Evolutionary conservation across 2,888 invertebrate species (phyloP), one percentile per base, ranked within the genome.

Genomic region (Cacoxenus indagator): DNA sequence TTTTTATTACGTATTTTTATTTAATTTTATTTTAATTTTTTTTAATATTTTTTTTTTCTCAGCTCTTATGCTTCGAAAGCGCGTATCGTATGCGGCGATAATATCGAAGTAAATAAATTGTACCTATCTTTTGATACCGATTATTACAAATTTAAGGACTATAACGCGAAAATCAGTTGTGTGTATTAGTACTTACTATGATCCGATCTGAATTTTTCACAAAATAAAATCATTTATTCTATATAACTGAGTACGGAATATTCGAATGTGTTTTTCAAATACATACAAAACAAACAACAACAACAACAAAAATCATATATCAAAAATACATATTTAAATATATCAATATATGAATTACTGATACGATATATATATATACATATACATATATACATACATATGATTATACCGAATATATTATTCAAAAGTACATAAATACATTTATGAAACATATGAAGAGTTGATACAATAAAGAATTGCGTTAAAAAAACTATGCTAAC

Each of bases 71-170:
- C 37, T 37, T 37, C 37, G 37, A 37, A 37, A 37, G 2, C 14
- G 37, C 8, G 14, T 37, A 14, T 11, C 1, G 37, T 37, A 5
- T 11, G 37, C 8, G 37, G 14, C 8, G 14, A 37, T 37, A 37
- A 37, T 14, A 48, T 43, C 61, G 61, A 62, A 62, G 61, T 43
- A 74, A 82, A 77, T 84, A 78, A 80, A 82, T 78, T 84, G 82
- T 82, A 82, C 82, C 82, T 82, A 82, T 82, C 82, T 82, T 82
- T 82, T 82, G 82, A 82, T 82, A 84, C 82, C 78, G 82, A 80
- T 82, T 81, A 82, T 82, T 84, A 84, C 83, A 84, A 82, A 82
- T 77, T 83, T 78, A 82, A 80, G 78, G 84, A 84, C 84, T 82
- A 82, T 83, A 84, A 82, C 9, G n/a, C n/a, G 17, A 62, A 24